A percentile compares a stretch with the other conserved stretches of the same genome.
phyloP scores from a whole-genome alignment of 2,888 invertebrate species.

The Synergus laeviventris region DNA sequence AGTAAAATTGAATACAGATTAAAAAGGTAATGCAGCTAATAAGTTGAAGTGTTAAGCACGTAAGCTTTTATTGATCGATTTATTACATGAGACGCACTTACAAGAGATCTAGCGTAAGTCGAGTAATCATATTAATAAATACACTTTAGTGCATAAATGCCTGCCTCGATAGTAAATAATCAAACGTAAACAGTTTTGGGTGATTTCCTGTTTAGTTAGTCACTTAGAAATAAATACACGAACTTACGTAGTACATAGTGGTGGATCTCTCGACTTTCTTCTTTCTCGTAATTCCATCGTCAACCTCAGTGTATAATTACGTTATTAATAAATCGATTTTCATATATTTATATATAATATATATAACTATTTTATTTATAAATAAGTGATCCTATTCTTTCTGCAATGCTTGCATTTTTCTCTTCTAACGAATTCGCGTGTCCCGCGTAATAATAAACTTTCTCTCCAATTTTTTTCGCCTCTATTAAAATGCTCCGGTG shows the following conservation, averaged over 20 bases:
- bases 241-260: slow-evolving; percentile 66
- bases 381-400: slow-evolving; percentile 66
- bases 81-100: slow-evolving; percentile 76
- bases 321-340: slow-evolving; percentile 62
- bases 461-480: slow-evolving; percentile 45
- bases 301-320: slow-evolving; percentile 59
- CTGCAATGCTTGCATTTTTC: slow-evolving; percentile 46
- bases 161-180: slow-evolving; percentile 65
- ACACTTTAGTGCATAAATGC: slow-evolving; percentile 73
- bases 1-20: too few relatives aligned
- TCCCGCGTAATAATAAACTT: slow-evolving; percentile 45
- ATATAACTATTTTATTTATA: slow-evolving; percentile 60
- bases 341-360: slow-evolving; percentile 62
- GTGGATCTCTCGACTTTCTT: slow-evolving; percentile 50
- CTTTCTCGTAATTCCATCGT: slow-evolving; percentile 52
- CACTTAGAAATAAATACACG: slow-evolving; percentile 72
- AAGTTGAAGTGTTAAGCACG: slow-evolving; percentile 61
- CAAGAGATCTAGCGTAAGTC: slow-evolving; percentile 72
- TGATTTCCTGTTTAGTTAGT: slow-evolving; percentile 59
- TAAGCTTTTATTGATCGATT: slow-evolving; percentile 76
- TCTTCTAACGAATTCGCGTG: slow-evolving; percentile 34
- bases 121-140: slow-evolving; percentile 69
- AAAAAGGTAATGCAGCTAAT: too few relatives aligned
- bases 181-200: slow-evolving; percentile 64
- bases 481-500: slow-evolving; percentile 49